Evolutionary conservation across 2,797 vertebrate species (phyloP).

Genomic region (Hyperoplus lanceolatus): DNA sequence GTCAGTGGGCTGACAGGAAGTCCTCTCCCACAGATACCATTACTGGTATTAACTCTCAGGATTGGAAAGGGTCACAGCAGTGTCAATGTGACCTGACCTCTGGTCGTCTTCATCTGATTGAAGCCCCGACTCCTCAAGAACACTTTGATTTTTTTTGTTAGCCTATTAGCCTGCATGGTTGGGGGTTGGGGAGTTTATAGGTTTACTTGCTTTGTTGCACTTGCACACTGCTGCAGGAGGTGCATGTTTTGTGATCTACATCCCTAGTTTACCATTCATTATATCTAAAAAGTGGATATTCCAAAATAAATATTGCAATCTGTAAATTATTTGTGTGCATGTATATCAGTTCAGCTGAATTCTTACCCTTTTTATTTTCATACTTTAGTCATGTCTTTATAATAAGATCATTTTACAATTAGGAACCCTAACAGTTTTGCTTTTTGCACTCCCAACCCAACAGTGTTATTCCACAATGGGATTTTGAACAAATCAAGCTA

Average conservation of each 20-base stretch:
- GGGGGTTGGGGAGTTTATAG: constrained; percentile 56
- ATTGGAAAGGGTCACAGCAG: constrained; percentile 71
- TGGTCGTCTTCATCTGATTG: constrained; percentile 66
- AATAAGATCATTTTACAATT: neutral
- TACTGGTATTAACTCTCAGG: constrained; percentile 79
- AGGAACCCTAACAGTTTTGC: neutral
- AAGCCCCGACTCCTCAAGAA: constrained; percentile 35
- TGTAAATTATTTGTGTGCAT: neutral
- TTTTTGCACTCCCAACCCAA: too few species aligned
- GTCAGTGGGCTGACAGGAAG: constrained; percentile 73
- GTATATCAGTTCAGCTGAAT: neutral
- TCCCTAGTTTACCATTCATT: neutral
- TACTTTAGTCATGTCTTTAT: neutral
- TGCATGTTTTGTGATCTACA: constrained; percentile 36
- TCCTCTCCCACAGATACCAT: constrained; percentile 71
- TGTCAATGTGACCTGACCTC: constrained; percentile 80
- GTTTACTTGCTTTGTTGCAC: constrained; percentile 45
- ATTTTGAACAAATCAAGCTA: neutral
- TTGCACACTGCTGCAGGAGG: neutral
- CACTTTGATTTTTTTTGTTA: constrained; percentile 57
- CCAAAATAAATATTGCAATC: neutral
- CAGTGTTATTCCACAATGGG: neutral
- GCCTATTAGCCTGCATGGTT: constrained; percentile 55
- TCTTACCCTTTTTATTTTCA: too few species aligned
- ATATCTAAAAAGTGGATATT: neutral